Conservation (phyloP, 2,113 vertebrate genomes). For the Syngnathus floridae region DNA sequence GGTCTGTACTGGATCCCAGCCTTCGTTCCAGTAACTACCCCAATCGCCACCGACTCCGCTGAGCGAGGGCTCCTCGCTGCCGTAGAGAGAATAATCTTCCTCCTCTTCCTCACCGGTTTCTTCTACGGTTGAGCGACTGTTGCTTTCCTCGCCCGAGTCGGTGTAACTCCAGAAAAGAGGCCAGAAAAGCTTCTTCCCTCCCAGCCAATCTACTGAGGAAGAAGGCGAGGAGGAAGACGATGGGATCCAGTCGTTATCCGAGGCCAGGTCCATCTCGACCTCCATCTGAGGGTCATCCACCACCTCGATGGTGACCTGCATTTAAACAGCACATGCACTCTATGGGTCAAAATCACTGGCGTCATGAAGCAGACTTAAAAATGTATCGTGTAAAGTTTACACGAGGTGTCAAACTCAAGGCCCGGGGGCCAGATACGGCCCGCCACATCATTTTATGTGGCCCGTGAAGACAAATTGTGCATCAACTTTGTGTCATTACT, state of each 20-base stretch:
- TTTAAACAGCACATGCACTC: background rate
- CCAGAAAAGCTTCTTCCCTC: conserved; percentile 83
- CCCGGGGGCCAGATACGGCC: too few species aligned
- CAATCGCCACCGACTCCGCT: conserved; percentile 76
- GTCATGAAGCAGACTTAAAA: background rate
- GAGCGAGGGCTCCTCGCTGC: conserved; percentile 76
- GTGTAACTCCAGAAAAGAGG: conserved; percentile 86
- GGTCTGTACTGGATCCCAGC: conserved; percentile 78
- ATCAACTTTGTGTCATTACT: too few species aligned
- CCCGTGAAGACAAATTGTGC: too few species aligned
- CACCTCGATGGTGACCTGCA: conserved; percentile 84
- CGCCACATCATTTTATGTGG: too few species aligned
- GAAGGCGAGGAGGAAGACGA: conserved; percentile 62
- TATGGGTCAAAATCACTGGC: too few species aligned
- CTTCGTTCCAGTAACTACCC: conserved; percentile 76
- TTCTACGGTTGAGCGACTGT: conserved; percentile 52
- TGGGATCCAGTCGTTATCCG: conserved; percentile 77
- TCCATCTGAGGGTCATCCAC: conserved; percentile 82
- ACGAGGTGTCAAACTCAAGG: too few species aligned
- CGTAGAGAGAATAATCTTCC: conserved; percentile 77
- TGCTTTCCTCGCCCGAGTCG: conserved; percentile 69
- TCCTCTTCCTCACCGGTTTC: conserved; percentile 62
- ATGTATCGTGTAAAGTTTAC: too few species aligned
- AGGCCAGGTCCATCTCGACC: conserved; percentile 81
- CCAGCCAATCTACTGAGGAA: conserved; percentile 72